Conservation (phyloP, 2,797 vertebrate genomes). For the Phoeniculus purpureus region DNA sequence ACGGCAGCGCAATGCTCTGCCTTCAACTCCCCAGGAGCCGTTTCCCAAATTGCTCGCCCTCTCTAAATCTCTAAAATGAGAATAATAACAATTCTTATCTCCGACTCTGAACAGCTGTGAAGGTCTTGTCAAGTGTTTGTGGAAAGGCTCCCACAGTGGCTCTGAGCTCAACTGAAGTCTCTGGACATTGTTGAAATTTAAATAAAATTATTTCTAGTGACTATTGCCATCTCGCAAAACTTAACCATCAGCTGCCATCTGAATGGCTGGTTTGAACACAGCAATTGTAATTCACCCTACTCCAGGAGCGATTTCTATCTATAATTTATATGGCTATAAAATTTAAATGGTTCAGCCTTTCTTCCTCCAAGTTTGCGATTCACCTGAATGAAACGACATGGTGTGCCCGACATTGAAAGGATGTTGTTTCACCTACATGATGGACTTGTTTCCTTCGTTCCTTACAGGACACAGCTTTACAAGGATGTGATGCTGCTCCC, state of each 20-base stretch:
- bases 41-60: not conserved
- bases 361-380: not conserved
- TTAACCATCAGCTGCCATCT: not conserved
- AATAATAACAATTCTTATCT: conserved; percentile 30
- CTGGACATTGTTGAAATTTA: not conserved
- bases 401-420: rapidly evolving
- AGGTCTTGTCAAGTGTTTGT: not conserved
- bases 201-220: conserved; percentile 5
- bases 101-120: not conserved
- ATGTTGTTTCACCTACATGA: not conserved
- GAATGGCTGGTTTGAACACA: not conserved
- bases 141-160: not conserved
- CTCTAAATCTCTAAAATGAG: conserved; percentile 25
- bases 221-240: conserved; percentile 6
- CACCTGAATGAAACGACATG: not conserved
- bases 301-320: conserved; percentile 42
- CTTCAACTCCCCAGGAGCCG: not conserved
- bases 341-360: conserved; percentile 12
- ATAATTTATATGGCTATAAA: conserved; percentile 36
- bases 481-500: not conserved
- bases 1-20: not conserved
- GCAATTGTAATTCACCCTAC: not conserved
- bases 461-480: not conserved
- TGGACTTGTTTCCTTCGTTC: not conserved
- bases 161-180: not conserved